Conservation (phyloP, 2,797 vertebrate genomes). For the Lithobates sylvaticus region DNA sequence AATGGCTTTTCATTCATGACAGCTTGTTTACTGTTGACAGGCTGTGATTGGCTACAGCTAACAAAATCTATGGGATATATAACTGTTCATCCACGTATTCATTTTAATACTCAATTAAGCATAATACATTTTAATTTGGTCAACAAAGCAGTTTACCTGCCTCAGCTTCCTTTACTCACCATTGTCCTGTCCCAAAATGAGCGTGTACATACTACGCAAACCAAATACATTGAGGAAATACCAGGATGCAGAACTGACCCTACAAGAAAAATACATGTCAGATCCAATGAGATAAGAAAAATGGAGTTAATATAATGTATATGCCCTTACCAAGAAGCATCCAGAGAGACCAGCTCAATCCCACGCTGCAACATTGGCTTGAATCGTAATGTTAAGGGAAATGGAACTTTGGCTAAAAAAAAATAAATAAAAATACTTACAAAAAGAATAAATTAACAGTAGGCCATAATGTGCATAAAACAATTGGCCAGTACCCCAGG, state of each 20-base stretch:
- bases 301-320: too few relatives aligned
- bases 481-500: too few relatives aligned
- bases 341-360: conserved; percentile 83
- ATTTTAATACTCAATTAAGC: too few relatives aligned
- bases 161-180: conserved; percentile 63
- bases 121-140: too few relatives aligned
- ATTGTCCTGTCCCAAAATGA: conserved; percentile 84
- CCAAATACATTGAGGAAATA: conserved; percentile 90
- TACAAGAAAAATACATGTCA: conserved; percentile 58
- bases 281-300: background rate
- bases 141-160: too few relatives aligned
- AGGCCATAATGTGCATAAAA: too few relatives aligned
- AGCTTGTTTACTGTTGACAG: too few relatives aligned
- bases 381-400: conserved; percentile 85
- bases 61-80: too few relatives aligned
- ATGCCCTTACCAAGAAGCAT: conserved; percentile 80
- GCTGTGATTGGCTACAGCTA: too few relatives aligned
- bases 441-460: too few relatives aligned
- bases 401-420: conserved; percentile 84
- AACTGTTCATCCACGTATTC: too few relatives aligned
- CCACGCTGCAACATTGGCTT: conserved; percentile 88
- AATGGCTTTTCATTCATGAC: too few relatives aligned
- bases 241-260: conserved; percentile 87
- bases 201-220: conserved; percentile 82
- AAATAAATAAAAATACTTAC: background rate